Evolutionary conservation across 2,888 invertebrate genomes (phyloP).

Genomic region (Diploptera punctata): DNA sequence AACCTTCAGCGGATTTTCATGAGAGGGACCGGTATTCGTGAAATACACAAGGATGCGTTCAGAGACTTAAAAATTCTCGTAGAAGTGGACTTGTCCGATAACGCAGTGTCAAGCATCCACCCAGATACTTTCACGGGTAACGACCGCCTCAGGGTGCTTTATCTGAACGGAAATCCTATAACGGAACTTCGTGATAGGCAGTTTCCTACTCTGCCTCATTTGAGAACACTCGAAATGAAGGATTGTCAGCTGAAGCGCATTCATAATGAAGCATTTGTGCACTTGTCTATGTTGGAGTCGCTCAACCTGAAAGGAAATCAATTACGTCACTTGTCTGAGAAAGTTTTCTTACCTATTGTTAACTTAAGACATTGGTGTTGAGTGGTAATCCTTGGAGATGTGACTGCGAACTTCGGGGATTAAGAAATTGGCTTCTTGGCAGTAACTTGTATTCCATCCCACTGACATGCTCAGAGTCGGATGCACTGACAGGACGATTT

Average conservation of each 20-base stretch:
- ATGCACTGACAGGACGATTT: conserved; percentile 73
- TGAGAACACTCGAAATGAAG: conserved; percentile 80
- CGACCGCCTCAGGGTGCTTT: conserved; percentile 78
- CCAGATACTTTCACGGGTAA: conserved; percentile 85
- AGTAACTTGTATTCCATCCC: conserved; percentile 79
- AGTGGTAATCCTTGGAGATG: conserved; percentile 92
- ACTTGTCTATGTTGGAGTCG: conserved; percentile 74
- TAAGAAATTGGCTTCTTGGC: conserved; percentile 83
- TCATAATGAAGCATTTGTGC: conserved; percentile 78
- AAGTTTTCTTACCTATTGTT: conserved; percentile 73
- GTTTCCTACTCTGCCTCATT: conserved; percentile 81
- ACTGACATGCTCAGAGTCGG: conserved; percentile 66
- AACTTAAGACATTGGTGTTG: conserved; percentile 79
- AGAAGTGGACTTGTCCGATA: conserved; percentile 87
- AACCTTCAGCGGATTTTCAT: conserved; percentile 86
- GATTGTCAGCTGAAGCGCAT: conserved; percentile 78
- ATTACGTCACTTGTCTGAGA: conserved; percentile 71
- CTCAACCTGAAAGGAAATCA: conserved; percentile 83
- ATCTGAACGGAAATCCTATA: conserved; percentile 83
- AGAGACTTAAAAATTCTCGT: conserved; percentile 83
- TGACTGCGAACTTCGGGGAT: conserved; percentile 84
- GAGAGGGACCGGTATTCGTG: conserved; percentile 74
- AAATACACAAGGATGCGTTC: conserved; percentile 85
- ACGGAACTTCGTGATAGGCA: conserved; percentile 74
- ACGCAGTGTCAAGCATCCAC: conserved; percentile 75